Conservation (phyloP, 1,140 invertebrate genomes). For the Paracyclopina nana region DNA sequence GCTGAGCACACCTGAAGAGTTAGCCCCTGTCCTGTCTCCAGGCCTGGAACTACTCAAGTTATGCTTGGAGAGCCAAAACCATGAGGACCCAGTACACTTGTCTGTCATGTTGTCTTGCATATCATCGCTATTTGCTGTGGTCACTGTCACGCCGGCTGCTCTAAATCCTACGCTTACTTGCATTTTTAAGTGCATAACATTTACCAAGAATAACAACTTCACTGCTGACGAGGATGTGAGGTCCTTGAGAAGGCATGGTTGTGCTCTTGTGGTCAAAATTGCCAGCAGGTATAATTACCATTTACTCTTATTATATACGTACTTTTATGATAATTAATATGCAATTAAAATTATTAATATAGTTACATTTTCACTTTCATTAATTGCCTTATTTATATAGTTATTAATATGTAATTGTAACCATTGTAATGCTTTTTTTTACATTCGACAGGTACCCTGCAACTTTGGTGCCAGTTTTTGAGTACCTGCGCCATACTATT, state of each 20-base stretch:
- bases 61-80: constrained; percentile 46
- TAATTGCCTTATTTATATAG: too few relatives aligned
- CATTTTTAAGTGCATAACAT: constrained; percentile 5
- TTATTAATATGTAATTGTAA: too few relatives aligned
- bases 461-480: constrained; percentile 61
- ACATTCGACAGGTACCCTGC: too few relatives aligned
- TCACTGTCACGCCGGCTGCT: not conserved
- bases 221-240: constrained; percentile 33
- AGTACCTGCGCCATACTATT: constrained; percentile 52
- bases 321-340: too few relatives aligned
- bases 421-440: too few relatives aligned
- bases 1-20: constrained; percentile 30
- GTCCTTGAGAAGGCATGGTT: constrained; percentile 66
- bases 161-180: not conserved
- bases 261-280: constrained; percentile 68
- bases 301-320: too few relatives aligned
- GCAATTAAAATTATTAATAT: too few relatives aligned
- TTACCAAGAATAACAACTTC: not conserved
- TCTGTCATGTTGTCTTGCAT: constrained; percentile 3
- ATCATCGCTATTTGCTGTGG: constrained; percentile 1
- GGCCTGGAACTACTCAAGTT: constrained; percentile 49
- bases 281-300: too few relatives aligned
- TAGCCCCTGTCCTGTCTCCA: constrained; percentile 41
- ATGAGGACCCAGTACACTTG: constrained; percentile 36
- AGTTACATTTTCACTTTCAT: too few relatives aligned